These are phyloP conservation scores for Gallinago undulata DNA, from an alignment of 2,113 vertebrate genomes.

Conservation along the genomic window DNA sequence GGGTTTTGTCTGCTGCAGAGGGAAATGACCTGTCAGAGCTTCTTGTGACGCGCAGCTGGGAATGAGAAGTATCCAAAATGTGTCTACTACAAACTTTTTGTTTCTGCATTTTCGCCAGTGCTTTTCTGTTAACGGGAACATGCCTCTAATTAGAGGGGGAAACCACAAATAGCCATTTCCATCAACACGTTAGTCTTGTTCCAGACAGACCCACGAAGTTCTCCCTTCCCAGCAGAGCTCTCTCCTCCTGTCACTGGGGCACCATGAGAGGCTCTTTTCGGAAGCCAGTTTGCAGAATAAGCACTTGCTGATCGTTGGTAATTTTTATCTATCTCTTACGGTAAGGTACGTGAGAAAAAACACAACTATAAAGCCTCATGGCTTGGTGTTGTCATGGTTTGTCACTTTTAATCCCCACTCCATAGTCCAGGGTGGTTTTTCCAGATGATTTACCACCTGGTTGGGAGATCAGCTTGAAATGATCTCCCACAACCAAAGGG, in stretches of 20 bases:
- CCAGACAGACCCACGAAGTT: neutral
- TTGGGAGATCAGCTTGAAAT: neutral
- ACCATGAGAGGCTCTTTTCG: neutral
- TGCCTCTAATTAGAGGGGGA: neutral
- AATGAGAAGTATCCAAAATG: neutral
- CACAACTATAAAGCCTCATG: accelerated
- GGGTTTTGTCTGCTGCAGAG: neutral
- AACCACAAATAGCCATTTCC: neutral
- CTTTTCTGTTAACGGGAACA: neutral
- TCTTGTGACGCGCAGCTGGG: accelerated
- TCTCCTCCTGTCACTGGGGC: neutral
- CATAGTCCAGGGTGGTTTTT: neutral
- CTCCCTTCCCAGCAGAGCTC: neutral
- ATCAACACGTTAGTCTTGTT: neutral
- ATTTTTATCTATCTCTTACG: neutral
- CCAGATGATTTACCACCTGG: neutral
- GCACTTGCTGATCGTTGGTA: neutral
- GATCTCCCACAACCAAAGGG: neutral
- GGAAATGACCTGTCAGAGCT: neutral
- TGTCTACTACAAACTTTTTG: neutral
- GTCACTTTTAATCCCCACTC: neutral
- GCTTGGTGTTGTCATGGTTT: neutral
- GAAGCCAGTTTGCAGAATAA: neutral
- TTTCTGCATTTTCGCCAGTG: neutral
- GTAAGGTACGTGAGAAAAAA: neutral